phyloP scores from a whole-genome alignment of 2,113 vertebrate genomes.

The Orcinus orca region DNA sequence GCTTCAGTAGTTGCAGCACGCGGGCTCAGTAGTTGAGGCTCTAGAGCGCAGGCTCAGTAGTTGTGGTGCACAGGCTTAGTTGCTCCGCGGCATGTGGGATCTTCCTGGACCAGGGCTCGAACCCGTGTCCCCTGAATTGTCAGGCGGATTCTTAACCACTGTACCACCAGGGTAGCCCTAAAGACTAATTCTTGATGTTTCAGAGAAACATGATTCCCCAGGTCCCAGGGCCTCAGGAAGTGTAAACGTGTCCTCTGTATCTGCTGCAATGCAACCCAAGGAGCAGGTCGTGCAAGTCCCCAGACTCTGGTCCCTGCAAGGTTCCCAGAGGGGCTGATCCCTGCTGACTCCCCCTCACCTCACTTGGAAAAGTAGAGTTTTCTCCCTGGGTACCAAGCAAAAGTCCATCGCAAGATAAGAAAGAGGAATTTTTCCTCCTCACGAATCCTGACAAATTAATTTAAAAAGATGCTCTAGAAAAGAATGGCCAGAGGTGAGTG shows the following conservation, averaged over 20 bases:
- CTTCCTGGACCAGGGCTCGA: too few relatives aligned
- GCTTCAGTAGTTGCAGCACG: too few relatives aligned
- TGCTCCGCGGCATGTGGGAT: too few relatives aligned
- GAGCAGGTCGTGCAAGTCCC: background rate
- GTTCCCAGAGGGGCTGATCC: background rate
- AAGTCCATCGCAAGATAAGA: background rate
- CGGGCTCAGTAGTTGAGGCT: too few relatives aligned
- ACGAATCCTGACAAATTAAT: background rate
- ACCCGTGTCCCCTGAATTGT: too few relatives aligned
- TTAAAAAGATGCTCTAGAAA: background rate
- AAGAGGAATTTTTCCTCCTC: background rate
- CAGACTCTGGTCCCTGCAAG: rapidly evolving
- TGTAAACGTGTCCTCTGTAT: background rate
- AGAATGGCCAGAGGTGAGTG: background rate
- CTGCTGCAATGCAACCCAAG: background rate
- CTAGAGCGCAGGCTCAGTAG: too few relatives aligned
- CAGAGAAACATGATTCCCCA: background rate
- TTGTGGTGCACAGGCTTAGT: too few relatives aligned
- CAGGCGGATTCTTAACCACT: too few relatives aligned
- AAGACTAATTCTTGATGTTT: background rate
- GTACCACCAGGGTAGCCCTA: too few relatives aligned
- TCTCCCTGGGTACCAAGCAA: background rate
- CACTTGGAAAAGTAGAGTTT: background rate
- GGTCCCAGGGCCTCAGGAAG: background rate
- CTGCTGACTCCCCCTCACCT: background rate